phyloP scores from a whole-genome alignment of 92 coral and sea anemone genomes.

The Umimayanthus chanpuru region DNA sequence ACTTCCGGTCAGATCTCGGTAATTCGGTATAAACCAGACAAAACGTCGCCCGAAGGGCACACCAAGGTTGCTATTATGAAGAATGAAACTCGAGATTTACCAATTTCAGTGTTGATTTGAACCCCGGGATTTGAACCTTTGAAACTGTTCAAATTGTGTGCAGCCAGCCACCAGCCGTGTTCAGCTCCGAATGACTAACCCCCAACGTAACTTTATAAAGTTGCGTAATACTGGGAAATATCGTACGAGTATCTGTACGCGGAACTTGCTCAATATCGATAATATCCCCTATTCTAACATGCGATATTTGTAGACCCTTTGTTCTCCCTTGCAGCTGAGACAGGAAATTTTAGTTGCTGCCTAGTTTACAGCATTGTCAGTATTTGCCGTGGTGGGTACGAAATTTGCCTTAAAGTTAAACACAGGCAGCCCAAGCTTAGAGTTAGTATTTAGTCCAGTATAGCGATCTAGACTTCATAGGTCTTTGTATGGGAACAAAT shows the following conservation, averaged over 20 bases:
- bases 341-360: not conserved
- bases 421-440: not conserved
- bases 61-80: not conserved
- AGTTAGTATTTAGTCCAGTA: too few relatives aligned
- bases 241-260: not conserved
- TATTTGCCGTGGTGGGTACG: not conserved
- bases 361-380: not conserved
- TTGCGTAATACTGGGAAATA: slow-evolving; percentile 3
- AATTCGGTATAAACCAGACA: not conserved
- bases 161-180: not conserved
- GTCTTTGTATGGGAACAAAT: too few relatives aligned
- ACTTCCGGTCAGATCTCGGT: not conserved
- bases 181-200: not conserved
- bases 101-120: not conserved
- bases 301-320: not conserved
- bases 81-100: not conserved
- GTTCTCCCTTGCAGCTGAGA: not conserved
- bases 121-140: not conserved
- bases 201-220: not conserved
- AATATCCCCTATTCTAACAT: not conserved
- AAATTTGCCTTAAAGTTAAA: too few relatives aligned
- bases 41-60: not conserved
- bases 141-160: not conserved
- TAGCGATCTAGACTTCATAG: too few relatives aligned
- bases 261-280: not conserved